Base-by-base conservation (phyloP, 2,797 vertebrate species). In the Urosaurus nigricauda region DNA sequence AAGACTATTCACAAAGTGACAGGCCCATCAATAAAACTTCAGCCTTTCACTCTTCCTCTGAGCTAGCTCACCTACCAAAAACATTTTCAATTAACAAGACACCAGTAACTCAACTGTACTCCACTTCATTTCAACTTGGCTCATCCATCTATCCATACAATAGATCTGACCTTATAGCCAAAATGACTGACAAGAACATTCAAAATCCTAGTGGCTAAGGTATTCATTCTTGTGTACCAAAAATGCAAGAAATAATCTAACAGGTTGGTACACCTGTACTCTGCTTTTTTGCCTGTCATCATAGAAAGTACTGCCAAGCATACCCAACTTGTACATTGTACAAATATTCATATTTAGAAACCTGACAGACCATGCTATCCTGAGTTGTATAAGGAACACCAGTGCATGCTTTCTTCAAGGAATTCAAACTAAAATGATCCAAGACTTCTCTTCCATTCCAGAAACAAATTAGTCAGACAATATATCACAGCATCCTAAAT, bases 321-420 rank as follows among this genome's bases (percentile, higher is more conserved):
- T 47, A 43, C 21, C 35, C 90, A 93, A 92, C 84, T 90, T 74
- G 56, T 70, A 82, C 84, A 94, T 82, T 29, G 51, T 32, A 74
- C 87, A 9, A 91, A 83, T 85, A 91, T 24, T 68, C 26, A 83
- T 91, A 94, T 56, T 68, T 78, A 37, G 75, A 80, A 85, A 86
- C 26, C 35, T 79, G 78, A 82, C 87, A 80, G 14, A 79, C 56
- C 32, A 16, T 74, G 21, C 85, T n/a, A 56, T 77, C 58, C 53
- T 26, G 60, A 53, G 81, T 26, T 37, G 53, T 70, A 26, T 56
- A 77, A 26, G 37, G 24, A 79, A 89, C 16, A 7, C 13, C n/a
- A 82, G 68, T 4, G 24, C 70, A 86, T 68, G 2, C 21, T 7
- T 24, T 68, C 77, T 75, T 58, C 79, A 51, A 77, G 81, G 16